Conservation (phyloP, 2,797 vertebrate species). For the Oreochromis grahami region DNA sequence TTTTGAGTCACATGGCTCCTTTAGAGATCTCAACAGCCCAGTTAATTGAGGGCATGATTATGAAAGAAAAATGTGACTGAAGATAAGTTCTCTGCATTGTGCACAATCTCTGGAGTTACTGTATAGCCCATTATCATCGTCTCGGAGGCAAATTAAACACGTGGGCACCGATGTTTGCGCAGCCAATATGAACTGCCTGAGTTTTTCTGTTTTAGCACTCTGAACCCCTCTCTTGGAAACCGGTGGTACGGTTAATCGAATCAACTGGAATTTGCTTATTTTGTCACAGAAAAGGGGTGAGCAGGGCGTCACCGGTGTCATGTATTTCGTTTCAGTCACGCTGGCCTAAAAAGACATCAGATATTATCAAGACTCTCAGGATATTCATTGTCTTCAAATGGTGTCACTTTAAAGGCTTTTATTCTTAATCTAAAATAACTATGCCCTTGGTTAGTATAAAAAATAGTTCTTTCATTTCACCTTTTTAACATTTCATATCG, state of each 20-base stretch:
- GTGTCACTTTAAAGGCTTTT: neutral
- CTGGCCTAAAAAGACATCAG: neutral
- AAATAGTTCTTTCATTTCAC: neutral
- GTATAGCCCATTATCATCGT: slow-evolving; percentile 21
- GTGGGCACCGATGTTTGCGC: neutral
- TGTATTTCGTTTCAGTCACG: neutral
- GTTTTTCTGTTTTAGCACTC: neutral
- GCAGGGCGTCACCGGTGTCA: neutral
- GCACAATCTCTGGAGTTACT: neutral
- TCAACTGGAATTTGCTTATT: neutral
- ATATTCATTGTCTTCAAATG: slow-evolving; percentile 19
- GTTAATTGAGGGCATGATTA: slow-evolving; percentile 38
- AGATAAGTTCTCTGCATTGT: slow-evolving; percentile 8
- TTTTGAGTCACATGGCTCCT: neutral
- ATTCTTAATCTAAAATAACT: neutral
- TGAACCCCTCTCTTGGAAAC: neutral
- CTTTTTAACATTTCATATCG: slow-evolving; percentile 23
- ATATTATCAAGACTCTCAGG: neutral
- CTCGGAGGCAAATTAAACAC: slow-evolving; percentile 14
- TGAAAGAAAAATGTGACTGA: neutral
- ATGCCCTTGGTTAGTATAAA: slow-evolving; percentile 10
- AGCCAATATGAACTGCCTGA: neutral
- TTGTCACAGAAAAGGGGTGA: neutral
- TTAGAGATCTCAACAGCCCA: neutral
- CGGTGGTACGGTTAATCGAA: neutral